A percentile compares a stretch with the other conserved stretches of the same genome.
Conservation (phyloP, 2,797 vertebrate genomes). For the Apogon talboti region DNA sequence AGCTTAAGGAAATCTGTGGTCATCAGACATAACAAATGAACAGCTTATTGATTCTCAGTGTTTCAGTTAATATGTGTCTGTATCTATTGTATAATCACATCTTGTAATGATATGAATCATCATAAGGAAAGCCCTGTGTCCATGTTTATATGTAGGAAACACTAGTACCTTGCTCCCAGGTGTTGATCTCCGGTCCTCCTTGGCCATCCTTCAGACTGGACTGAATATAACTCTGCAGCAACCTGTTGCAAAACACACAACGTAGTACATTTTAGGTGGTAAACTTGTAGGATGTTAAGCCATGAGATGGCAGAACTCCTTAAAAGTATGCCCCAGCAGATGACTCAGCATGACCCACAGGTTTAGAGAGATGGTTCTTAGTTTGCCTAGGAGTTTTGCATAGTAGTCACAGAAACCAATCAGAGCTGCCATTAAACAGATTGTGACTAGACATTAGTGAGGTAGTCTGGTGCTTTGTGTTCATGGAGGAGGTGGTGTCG, state of each 20-base stretch:
- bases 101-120: background rate
- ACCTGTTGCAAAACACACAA: conserved; percentile 67
- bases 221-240: conserved; percentile 81
- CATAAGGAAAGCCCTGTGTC: background rate
- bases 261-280: background rate
- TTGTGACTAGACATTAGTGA: background rate
- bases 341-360: background rate
- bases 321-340: background rate
- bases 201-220: conserved; percentile 74
- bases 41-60: background rate
- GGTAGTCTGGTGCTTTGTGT: background rate
- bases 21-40: background rate
- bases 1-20: background rate
- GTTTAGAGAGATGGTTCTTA: background rate
- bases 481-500: background rate
- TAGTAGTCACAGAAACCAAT: background rate
- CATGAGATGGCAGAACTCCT: conserved; percentile 16
- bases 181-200: conserved; percentile 76
- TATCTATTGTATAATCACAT: background rate
- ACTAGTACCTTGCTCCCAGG: conserved; percentile 84
- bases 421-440: background rate
- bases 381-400: background rate
- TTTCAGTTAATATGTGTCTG: background rate
- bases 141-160: background rate
- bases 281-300: background rate